These are phyloP conservation scores for Patella depressa DNA, from an alignment of 2,888 invertebrate species.

Conservation along the genomic window DNA sequence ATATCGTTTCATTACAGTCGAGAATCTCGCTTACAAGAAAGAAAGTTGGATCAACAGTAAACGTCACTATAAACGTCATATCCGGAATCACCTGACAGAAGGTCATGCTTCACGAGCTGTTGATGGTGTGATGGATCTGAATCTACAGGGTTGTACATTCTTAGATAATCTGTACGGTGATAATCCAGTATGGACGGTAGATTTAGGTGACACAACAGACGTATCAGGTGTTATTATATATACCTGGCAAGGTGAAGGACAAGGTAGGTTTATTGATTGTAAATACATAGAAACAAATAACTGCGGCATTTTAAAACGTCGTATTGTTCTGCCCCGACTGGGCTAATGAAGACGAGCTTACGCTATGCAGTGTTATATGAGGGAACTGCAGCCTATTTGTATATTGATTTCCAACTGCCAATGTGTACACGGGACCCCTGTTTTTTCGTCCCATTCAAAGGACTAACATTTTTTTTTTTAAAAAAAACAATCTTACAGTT, in stretches of 20 bases:
- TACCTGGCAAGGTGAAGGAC: constrained; percentile 74
- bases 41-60: constrained; percentile 73
- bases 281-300: too few relatives aligned
- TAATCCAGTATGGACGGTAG: constrained; percentile 74
- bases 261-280: constrained; percentile 55
- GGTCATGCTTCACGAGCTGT: constrained; percentile 73
- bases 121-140: constrained; percentile 72
- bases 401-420: too few relatives aligned
- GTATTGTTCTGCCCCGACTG: too few relatives aligned
- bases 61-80: constrained; percentile 72
- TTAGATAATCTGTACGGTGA: constrained; percentile 75
- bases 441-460: too few relatives aligned
- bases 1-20: constrained; percentile 66
- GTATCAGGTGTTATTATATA: constrained; percentile 73
- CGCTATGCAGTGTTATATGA: too few relatives aligned
- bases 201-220: constrained; percentile 70
- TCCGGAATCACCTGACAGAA: constrained; percentile 58
- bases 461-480: too few relatives aligned
- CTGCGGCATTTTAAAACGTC: too few relatives aligned
- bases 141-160: constrained; percentile 72
- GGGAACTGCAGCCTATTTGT: too few relatives aligned
- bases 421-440: too few relatives aligned
- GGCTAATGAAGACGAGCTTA: too few relatives aligned
- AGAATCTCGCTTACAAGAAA: constrained; percentile 74
- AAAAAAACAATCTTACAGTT: too few relatives aligned